Conservation (phyloP, 2,797 vertebrate species). For the Sparus aurata region DNA sequence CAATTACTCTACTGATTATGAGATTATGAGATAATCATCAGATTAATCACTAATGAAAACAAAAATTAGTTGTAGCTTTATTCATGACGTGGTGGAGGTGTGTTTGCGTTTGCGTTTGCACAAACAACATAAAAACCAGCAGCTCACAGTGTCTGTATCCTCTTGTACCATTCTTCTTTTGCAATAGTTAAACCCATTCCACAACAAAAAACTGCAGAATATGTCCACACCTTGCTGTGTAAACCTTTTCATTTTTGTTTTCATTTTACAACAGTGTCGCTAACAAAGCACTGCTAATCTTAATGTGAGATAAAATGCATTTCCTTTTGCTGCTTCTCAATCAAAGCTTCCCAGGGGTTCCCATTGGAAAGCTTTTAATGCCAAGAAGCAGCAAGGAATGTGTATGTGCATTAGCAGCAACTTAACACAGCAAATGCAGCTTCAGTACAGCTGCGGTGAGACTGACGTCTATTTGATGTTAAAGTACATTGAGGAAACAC, state of each 20-base stretch:
- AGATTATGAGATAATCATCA: no score
- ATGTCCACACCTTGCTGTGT: not conserved
- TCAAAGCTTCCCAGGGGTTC: slow-evolving; percentile 19
- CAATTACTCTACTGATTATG: no score
- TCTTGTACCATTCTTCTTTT: not conserved
- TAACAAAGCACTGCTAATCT: slow-evolving; percentile 10
- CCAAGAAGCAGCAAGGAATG: slow-evolving; percentile 15
- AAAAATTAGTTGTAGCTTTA: no score
- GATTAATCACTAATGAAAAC: no score
- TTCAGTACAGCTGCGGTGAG: not conserved
- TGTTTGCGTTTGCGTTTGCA: not conserved
- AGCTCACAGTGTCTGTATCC: not conserved
- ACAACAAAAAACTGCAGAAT: not conserved
- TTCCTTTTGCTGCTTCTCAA: not conserved
- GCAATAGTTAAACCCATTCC: slow-evolving; percentile 13
- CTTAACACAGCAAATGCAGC: slow-evolving; percentile 4
- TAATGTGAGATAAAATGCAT: slow-evolving; percentile 2
- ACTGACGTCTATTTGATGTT: not conserved
- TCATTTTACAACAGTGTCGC: not conserved
- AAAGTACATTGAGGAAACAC: not conserved
- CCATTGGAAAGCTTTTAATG: slow-evolving; percentile 2
- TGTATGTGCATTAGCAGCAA: slow-evolving; percentile 22
- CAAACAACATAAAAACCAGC: slow-evolving; percentile 1
- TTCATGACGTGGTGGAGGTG: not conserved
- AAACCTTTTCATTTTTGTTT: not conserved